A percentile compares a stretch with the other conserved stretches of the same genome.
phyloP scores from a whole-genome alignment of 2,888 invertebrate species.

The Biston stratarius region DNA sequence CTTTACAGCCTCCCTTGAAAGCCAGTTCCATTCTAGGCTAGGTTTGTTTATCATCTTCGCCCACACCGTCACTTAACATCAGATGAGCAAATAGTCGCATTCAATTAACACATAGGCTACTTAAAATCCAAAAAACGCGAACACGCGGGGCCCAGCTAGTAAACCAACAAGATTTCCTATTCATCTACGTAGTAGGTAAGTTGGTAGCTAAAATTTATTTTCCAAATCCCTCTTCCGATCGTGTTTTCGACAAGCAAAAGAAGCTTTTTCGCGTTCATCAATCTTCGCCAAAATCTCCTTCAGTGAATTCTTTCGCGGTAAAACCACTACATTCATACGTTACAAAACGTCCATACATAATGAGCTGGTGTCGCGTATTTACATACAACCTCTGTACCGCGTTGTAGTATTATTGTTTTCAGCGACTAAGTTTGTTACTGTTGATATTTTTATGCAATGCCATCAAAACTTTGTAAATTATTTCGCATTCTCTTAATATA shows the following conservation, averaged over 20 bases:
- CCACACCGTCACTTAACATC: too few relatives aligned
- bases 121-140: too few relatives aligned
- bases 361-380: slow-evolving; percentile 50
- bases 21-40: too few relatives aligned
- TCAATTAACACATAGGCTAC: too few relatives aligned
- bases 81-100: too few relatives aligned
- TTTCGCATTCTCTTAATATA: too few relatives aligned
- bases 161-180: not conserved
- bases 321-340: slow-evolving; percentile 46
- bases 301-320: slow-evolving; percentile 42
- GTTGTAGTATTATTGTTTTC: not conserved
- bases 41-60: too few relatives aligned
- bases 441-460: not conserved
- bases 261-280: slow-evolving; percentile 31
- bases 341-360: slow-evolving; percentile 51
- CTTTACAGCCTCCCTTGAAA: too few relatives aligned
- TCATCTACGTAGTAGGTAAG: not conserved
- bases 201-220: slow-evolving; percentile 19
- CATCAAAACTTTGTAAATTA: too few relatives aligned
- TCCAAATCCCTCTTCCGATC: slow-evolving; percentile 20
- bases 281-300: slow-evolving; percentile 37
- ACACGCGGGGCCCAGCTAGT: too few relatives aligned
- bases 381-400: slow-evolving; percentile 38
- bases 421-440: slow-evolving; percentile 9
- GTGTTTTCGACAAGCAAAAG: slow-evolving; percentile 29